These are phyloP conservation scores for Drosophila leontia DNA, from an alignment of 1,140 invertebrate species.

Conservation along the genomic window DNA sequence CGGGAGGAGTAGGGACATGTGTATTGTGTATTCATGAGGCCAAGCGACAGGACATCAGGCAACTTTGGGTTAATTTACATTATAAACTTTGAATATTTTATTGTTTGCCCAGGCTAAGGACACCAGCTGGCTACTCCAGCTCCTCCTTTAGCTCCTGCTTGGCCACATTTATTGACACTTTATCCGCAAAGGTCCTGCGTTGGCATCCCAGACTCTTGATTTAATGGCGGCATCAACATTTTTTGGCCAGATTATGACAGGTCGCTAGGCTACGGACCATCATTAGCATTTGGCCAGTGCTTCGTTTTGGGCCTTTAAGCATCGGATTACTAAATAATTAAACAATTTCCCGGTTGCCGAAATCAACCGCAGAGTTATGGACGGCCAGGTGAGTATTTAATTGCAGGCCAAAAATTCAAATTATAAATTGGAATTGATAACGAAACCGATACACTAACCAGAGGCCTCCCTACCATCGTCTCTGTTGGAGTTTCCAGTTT, in stretches of 20 bases:
- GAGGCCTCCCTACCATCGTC: too few relatives aligned
- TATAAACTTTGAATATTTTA: slow-evolving; percentile 84
- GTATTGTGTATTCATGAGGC: slow-evolving; percentile 58
- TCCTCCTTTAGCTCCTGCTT: neutral
- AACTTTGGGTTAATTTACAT: slow-evolving; percentile 83
- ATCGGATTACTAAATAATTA: slow-evolving; percentile 77
- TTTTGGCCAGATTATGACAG: slow-evolving; percentile 68
- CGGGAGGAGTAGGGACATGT: slow-evolving; percentile 18
- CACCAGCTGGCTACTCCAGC: slow-evolving; percentile 54
- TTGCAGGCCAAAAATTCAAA: slow-evolving; percentile 2
- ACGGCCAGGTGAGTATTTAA: slow-evolving; percentile 12
- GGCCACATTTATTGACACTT: slow-evolving; percentile 55
- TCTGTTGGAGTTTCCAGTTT: too few relatives aligned
- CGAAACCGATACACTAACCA: neutral
- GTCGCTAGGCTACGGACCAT: slow-evolving; percentile 23
- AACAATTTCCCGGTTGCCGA: slow-evolving; percentile 62
- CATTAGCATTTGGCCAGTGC: slow-evolving; percentile 53
- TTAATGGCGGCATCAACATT: slow-evolving; percentile 76
- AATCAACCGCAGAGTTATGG: slow-evolving; percentile 54
- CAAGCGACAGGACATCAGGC: slow-evolving; percentile 49
- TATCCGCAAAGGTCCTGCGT: slow-evolving; percentile 18
- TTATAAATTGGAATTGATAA: neutral
- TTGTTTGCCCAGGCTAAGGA: slow-evolving; percentile 74
- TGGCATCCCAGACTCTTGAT: slow-evolving; percentile 25
- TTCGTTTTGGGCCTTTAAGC: slow-evolving; percentile 67